phyloP scores from a whole-genome alignment of 2,113 vertebrate species.

The Esox niger region DNA sequence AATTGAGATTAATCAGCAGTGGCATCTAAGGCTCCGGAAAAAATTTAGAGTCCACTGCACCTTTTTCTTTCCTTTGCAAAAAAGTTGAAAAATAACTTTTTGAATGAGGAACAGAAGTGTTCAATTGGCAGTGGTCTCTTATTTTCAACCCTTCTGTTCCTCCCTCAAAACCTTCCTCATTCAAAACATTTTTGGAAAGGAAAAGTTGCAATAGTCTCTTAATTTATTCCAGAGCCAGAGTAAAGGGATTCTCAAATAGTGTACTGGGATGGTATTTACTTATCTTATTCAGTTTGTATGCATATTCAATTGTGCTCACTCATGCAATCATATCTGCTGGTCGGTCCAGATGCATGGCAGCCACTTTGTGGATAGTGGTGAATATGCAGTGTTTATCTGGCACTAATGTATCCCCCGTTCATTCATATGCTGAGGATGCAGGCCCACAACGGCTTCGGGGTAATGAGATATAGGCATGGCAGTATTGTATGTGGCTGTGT shows the following conservation, averaged over 20 bases:
- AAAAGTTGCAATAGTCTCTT: too few relatives aligned
- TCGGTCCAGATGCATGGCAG: background rate
- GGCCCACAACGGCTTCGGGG: slow-evolving; percentile 33
- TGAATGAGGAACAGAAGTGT: too few relatives aligned
- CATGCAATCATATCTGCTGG: background rate
- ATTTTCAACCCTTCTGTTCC: too few relatives aligned
- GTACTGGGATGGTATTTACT: background rate
- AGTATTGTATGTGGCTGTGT: slow-evolving; percentile 44
- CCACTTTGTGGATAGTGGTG: background rate
- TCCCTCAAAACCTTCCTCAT: too few relatives aligned
- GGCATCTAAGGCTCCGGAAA: too few relatives aligned
- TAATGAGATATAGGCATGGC: slow-evolving; percentile 46
- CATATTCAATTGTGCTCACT: background rate
- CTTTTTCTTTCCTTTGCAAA: too few relatives aligned
- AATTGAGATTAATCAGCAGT: background rate
- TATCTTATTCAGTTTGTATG: background rate
- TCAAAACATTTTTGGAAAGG: too few relatives aligned
- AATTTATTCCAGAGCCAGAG: too few relatives aligned
- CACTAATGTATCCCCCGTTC: background rate
- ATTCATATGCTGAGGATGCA: slow-evolving; percentile 19
- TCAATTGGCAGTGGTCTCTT: too few relatives aligned
- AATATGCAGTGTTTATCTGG: background rate
- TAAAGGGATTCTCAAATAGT: background rate
- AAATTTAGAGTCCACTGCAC: too few relatives aligned
- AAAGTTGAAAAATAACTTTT: too few relatives aligned